Base-by-base conservation (phyloP, 2,888 invertebrate species). In the Monoplex corrugatus region DNA sequence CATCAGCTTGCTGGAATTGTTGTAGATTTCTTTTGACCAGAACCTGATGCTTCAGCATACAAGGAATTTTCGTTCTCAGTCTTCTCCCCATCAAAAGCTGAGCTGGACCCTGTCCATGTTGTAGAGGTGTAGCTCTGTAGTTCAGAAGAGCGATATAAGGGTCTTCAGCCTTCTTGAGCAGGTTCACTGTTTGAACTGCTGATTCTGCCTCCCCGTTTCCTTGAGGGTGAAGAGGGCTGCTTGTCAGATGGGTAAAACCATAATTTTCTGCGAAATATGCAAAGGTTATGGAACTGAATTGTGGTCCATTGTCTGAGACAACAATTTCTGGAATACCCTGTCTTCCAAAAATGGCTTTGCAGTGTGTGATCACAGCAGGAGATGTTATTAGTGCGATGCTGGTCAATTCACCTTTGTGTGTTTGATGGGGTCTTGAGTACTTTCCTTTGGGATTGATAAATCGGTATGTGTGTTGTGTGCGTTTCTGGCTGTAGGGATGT, bases 291-390 rank as follows among this genome's bases (percentile, higher is more conserved):
- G 83, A 83, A 19, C 78, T 50, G 50, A 86, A 89, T 75, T 89
- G 89, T 0, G 86, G 87, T 35, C 89, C 89, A 80, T 82, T 89
- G 50, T 89, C 82, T 43, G 89, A 87, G 16, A 87, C 63, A 13
- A 78, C 78, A 3, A 28, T 45, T 40, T 87, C 87, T 50, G 87
- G 38, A 35, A 82, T 87, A 16, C 87, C 87, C 6, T 80, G 78
- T 38, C 57, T 45, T 32, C 32, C 87, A 35, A 87, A 87, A 38
- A 50, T 87, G 10, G 80, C n/a, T 45, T 87, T 78, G 35, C 32
- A 16, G 45, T 78, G 87, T 45, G 19, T 6, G 13, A 89, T 89
- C 28, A 89, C 85, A 16, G 84, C 5, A 38, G 16, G 13, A 28
- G 83, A 83, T 35, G 89, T 86, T 35, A 40, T 86, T 50, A 13